Base-by-base conservation (phyloP, 2,797 vertebrate genomes). In the Cryptoblepharus egeriae region DNA sequence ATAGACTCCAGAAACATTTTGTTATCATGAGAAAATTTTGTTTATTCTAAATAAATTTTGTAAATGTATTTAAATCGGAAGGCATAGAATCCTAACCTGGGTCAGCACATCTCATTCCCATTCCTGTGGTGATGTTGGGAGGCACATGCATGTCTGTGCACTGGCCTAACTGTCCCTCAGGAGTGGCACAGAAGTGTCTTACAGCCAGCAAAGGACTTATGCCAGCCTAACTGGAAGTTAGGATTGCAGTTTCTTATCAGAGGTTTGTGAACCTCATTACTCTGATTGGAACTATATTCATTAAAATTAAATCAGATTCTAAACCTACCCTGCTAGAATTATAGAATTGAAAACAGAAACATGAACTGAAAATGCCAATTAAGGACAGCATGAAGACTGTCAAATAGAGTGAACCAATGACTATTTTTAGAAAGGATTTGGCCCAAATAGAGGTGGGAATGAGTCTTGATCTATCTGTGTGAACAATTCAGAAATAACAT, bases 231-330 rank as follows among this genome's bases (percentile, higher is more conserved):
- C n/a, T n/a, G n/a, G n/a, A n/a, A n/a, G n/a, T n/a, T n/a, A n/a
- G n/a, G n/a, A n/a, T n/a, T n/a, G n/a, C n/a, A n/a, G n/a, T 85
- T 37, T 84, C 6, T 71, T 74, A 79, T 42, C 49, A 39, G 58
- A 69, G 61, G 39, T 80, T 73, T 45, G 8, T 74, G 45, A 81
- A 37, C 84, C 79, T 88, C 4, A 70, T n/a, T 85, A 88, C 84
- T 42, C 26, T 58, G 83, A 75, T 57, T 82, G 77, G 67, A 61
- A 90, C 57, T 80, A 1, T 69, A 70, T 49, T 42, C 30, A 71
- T 79, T 42, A 79, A 64, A 80, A 75, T 68, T 75, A 75, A 88
- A 76, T 80, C 71, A 0, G 37, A 83, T 90, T 80, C 65, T 79
- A 76, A 1, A 9, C 45, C 72, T 22, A 67, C 75, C 39, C 32